Evolutionary conservation across 2,888 invertebrate species (phyloP).

Genomic region (Acanthosoma haemorrhoidale): DNA sequence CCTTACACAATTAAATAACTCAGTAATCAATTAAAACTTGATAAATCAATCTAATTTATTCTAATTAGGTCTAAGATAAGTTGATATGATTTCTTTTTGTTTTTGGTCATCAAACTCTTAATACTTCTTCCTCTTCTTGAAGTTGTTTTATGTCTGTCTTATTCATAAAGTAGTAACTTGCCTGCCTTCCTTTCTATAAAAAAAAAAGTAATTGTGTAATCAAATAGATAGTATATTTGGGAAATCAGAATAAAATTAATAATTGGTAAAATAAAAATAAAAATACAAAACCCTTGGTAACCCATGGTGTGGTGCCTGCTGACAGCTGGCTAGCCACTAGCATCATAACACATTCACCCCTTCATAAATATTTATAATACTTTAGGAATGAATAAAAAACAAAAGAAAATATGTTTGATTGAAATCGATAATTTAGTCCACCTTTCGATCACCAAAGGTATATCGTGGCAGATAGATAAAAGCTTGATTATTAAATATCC

Average conservation of each 20-base stretch:
- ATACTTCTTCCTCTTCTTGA: conserved; percentile 71
- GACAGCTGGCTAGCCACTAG: too few relatives aligned
- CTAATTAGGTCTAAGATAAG: neutral
- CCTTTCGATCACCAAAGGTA: too few relatives aligned
- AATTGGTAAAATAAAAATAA: too few relatives aligned
- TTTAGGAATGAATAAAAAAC: too few relatives aligned
- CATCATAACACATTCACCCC: too few relatives aligned
- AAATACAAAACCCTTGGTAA: too few relatives aligned
- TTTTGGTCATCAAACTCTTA: conserved; percentile 31
- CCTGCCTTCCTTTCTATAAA: conserved; percentile 70
- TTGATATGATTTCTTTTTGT: neutral
- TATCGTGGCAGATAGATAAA: too few relatives aligned
- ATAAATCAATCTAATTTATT: neutral
- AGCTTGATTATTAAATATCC: neutral
- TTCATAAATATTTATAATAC: too few relatives aligned
- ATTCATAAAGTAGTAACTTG: conserved; percentile 88
- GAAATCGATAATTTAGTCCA: too few relatives aligned
- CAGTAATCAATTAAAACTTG: neutral
- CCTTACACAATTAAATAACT: neutral
- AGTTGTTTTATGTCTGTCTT: conserved; percentile 79
- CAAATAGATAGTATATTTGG: neutral
- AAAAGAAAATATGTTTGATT: too few relatives aligned
- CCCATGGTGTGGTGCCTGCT: too few relatives aligned
- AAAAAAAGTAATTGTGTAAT: neutral
- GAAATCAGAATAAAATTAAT: neutral